Base-by-base conservation (phyloP, 2,797 vertebrate genomes). In the Lindbergichthys nudifrons region DNA sequence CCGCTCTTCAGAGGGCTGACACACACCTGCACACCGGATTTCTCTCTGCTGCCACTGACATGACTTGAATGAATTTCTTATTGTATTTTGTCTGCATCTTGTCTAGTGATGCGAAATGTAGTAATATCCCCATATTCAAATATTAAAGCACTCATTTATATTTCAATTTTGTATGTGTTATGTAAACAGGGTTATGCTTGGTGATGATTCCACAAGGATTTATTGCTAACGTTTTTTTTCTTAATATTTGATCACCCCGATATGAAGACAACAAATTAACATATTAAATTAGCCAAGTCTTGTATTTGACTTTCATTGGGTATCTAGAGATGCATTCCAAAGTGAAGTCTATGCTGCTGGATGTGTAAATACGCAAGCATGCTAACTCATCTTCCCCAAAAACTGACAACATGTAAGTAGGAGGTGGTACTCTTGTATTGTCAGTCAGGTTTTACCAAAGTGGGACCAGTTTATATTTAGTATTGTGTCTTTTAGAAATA, bases 1-100 rank as follows among this genome's bases (percentile, higher is more conserved):
- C 10, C 63, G 60, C 63, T 81, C 50, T 74, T 76, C 58, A 60
- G 76, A 83, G 56, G 51, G 11, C 69, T 67, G 61, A 75, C 64
- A 60, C 39, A 60, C 47, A 21, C 51, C 52, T 50, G 45, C 32
- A 70, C 64, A 54, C 58, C 0, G 1, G 21, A 62, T 65, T 63
- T 70, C 50, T 68, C 65, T 65, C 43, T 61, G 19, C 36, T 60
- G 52, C 50, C 45, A 16, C 2, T 19, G 10, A 4, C 50, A 19
- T 45, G 51, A 65, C 23, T 13, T 50, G 46, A 26, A 45, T 21
- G 15, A 58, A 50, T 46, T 13, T 39, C 6, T 47, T 39, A 14
- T 54, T 19, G 45, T 10, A 42, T 47, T 48, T 48, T 8, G n/a
- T n/a, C n/a, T 48, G 13, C 23, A 4, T 23, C 4, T 36, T 51